A percentile compares a stretch with the other conserved stretches of the same genome.
These are phyloP conservation scores for Mormyrus iriodes DNA, from an alignment of 2,113 vertebrate genomes.

Conservation along the genomic window DNA sequence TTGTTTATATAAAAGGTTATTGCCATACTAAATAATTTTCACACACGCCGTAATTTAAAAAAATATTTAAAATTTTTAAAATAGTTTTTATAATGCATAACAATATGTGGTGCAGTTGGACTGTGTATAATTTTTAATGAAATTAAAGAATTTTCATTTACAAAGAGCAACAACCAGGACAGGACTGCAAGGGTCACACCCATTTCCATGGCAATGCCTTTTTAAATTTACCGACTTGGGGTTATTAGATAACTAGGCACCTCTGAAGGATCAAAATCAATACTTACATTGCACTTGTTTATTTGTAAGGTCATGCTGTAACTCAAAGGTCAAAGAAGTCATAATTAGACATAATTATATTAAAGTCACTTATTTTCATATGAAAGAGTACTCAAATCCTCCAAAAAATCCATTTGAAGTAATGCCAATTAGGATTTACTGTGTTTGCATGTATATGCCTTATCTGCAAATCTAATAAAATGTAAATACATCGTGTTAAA, in stretches of 20 bases:
- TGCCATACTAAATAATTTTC: neutral
- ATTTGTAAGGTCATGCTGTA: constrained; percentile 11
- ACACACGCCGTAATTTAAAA: constrained; percentile 27
- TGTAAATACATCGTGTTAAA: neutral
- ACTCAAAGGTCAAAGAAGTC: constrained; percentile 1
- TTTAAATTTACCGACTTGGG: constrained; percentile 5
- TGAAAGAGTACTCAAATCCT: neutral
- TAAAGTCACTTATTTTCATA: neutral
- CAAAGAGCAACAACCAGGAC: neutral
- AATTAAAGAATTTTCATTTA: constrained; percentile 39
- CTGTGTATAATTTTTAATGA: constrained; percentile 36
- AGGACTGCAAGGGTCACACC: neutral
- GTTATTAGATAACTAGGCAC: constrained; percentile 22
- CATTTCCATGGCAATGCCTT: constrained; percentile 4
- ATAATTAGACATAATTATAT: neutral
- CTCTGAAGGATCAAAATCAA: constrained; percentile 2
- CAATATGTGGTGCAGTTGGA: neutral
- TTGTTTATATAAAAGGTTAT: neutral
- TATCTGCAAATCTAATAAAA: neutral
- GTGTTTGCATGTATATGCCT: neutral
- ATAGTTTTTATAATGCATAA: neutral
- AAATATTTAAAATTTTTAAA: no score
- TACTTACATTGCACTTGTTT: constrained; percentile 7
- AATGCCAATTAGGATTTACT: neutral
- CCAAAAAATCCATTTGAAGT: neutral